Base-by-base conservation (phyloP, 2,113 vertebrate genomes). In the Takifugu flavidus region DNA sequence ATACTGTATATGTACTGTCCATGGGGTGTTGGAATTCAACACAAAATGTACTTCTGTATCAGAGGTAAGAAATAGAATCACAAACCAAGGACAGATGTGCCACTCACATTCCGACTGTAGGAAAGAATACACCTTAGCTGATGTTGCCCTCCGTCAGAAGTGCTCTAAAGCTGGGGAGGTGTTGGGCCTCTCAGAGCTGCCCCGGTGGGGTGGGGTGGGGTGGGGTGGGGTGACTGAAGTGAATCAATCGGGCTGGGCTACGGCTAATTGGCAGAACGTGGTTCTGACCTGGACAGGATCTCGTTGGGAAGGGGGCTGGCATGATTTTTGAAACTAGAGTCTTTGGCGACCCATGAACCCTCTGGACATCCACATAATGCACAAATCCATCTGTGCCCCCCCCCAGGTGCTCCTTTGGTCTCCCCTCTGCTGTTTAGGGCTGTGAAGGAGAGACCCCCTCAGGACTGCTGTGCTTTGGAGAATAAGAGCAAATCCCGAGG, bases 1-100 rank as follows among this genome's bases (percentile, higher is more conserved):
- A 82, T 82, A 85, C 65, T 74, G 75, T 80, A 82, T 72, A 79
- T 81, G 77, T 67, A 75, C 76, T 74, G 81, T 86, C 78, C 77
- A 57, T 82, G 56, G 34, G 82, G 69, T 84, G 78, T 58, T 65
- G 65, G 39, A 81, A 80, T 49, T 70, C 62, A 82, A 87, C 79
- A 77, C 63, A 84, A 86, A 82, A 68, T 65, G 63, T 66, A 77
- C n/a, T 68, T 53, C 61, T 69, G 76, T 59, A 67, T 86, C 56
- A 78, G 78, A 77, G 64, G 75, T 84, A 65, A 68, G 52, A 81
- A 70, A 65, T 39, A 74, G 69, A 60, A 75, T 79, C 67, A 75
- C 67, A 69, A 72, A 80, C 57, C 59, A 14, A 65, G 75, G 74
- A 78, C 75, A 74, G 54, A 77, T 62, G 74, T 67, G 64, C 74